A percentile compares a stretch with the other conserved stretches of the same genome.
These are phyloP conservation scores for Phortica okadai DNA, from an alignment of 2,888 invertebrate genomes.

Conservation along the genomic window DNA sequence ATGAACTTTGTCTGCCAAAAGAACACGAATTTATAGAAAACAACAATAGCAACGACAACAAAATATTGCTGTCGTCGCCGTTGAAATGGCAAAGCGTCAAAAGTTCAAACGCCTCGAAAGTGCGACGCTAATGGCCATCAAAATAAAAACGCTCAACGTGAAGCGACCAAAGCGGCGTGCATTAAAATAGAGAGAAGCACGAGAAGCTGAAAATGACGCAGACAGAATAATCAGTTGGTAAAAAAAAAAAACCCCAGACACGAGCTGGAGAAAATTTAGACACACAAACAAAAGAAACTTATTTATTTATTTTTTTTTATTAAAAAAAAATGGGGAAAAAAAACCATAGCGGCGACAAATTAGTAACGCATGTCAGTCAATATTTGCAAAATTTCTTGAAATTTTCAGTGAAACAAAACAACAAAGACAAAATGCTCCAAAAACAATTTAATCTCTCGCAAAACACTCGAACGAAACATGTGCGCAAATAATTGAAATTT, in stretches of 20 bases:
- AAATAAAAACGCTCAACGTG: background rate
- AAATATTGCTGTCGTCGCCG: constrained; percentile 37
- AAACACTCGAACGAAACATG: background rate
- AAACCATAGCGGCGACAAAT: constrained; percentile 44
- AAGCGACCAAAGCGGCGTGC: background rate
- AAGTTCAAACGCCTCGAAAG: constrained; percentile 61
- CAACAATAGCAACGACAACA: constrained; percentile 37
- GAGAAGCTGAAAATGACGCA: background rate
- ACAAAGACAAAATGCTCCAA: background rate
- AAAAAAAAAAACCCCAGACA: background rate
- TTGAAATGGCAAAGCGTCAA: constrained; percentile 49
- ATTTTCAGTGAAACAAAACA: background rate
- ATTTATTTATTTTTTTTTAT: background rate
- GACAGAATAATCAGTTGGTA: constrained; percentile 12
- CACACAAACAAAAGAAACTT: too few species aligned
- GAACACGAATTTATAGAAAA: constrained; percentile 35
- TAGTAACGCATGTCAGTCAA: constrained; percentile 57
- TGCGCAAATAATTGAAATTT: constrained; percentile 22
- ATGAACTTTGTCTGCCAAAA: constrained; percentile 24
- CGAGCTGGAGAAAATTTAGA: background rate
- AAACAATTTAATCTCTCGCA: background rate
- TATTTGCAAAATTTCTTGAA: constrained; percentile 41
- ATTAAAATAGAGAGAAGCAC: background rate
- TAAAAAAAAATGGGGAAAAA: background rate
- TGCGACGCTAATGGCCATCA: constrained; percentile 52